phyloP scores from a whole-genome alignment of 1,140 invertebrate genomes.

The Drosophila ogumai region DNA sequence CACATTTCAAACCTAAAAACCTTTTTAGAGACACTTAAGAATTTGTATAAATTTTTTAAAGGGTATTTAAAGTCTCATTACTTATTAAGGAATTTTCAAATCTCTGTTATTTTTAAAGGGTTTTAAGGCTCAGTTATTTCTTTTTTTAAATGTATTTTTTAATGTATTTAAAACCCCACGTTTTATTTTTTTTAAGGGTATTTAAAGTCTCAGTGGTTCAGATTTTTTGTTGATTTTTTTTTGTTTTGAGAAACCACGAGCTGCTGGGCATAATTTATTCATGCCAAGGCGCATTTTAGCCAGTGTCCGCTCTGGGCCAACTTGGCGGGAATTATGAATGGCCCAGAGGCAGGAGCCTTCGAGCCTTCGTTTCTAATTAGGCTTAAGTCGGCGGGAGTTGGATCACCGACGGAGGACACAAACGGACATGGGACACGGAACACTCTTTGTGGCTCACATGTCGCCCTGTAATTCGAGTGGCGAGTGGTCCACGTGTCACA shows the following conservation, averaged over 20 bases:
- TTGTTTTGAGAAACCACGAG: too few species aligned
- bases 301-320: slow-evolving; percentile 41
- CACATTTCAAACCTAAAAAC: too few species aligned
- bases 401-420: slow-evolving; percentile 20
- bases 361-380: slow-evolving; percentile 62
- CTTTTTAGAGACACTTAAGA: too few species aligned
- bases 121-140: too few species aligned
- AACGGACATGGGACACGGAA: neutral
- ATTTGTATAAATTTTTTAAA: too few species aligned
- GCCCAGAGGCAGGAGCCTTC: neutral
- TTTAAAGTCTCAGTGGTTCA: neutral
- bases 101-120: too few species aligned
- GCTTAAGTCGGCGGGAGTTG: slow-evolving; percentile 36
- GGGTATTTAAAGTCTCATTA: too few species aligned
- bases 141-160: too few species aligned
- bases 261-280: slow-evolving; percentile 66
- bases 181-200: neutral
- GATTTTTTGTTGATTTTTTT: neutral
- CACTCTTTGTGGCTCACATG: slow-evolving; percentile 13
- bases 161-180: too few species aligned
- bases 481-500: slow-evolving; percentile 19
- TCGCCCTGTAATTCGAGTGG: slow-evolving; percentile 3
- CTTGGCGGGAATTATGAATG: slow-evolving; percentile 66
- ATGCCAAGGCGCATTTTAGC: slow-evolving; percentile 31
- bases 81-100: too few species aligned